Base-by-base conservation (phyloP, 2,113 vertebrate genomes). In the Callaeas wilsoni region DNA sequence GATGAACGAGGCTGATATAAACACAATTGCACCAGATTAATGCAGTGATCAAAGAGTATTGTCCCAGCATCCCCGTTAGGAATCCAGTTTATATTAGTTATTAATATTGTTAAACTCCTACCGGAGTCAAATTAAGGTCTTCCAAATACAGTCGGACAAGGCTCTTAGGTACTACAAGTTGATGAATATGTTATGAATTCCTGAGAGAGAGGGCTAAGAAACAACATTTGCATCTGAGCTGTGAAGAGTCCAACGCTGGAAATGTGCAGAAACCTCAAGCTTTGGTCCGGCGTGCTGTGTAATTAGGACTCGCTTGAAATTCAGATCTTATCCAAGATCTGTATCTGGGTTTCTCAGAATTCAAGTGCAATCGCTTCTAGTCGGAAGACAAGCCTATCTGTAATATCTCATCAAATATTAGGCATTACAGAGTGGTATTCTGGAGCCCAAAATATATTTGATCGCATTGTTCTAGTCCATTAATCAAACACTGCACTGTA, bases 131-230 rank as follows among this genome's bases (percentile, higher is more conserved):
- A 87, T 89, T 93, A 89, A 91, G 90, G 93, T 64, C 73, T 94
- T 87, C 90, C 90, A 96, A 96, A 96, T 64, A 52, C 39, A 30
- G 79, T 75, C 1, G 10, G 96, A 92, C 88, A 81, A 49, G 83
- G 80, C 94, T 96, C 90, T 94, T 96, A 93, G 94, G 83, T 94
- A 96, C 80, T 81, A 96, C 91, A 94, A 95, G 92, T 75, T 93
- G 94, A 87, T 92, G 71, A 94, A 88, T 87, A 42, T 70, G 76
- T 95, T 81, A 60, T 42, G 75, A 89, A 90, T 94, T 77, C 91
- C 93, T 60, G 46, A 79, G 92, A 90, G 87, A 87, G 32, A 32
- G 49, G 70, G 53, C 53, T 86, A 50, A 87, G 86, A 75, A 92
- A 65, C 85, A 90, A 62, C 77, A 94, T 94, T 93, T 96, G 90